These are phyloP conservation scores for Ashinkailepas kermadecensis DNA, from an alignment of 2,888 invertebrate genomes.

Conservation along the genomic window DNA sequence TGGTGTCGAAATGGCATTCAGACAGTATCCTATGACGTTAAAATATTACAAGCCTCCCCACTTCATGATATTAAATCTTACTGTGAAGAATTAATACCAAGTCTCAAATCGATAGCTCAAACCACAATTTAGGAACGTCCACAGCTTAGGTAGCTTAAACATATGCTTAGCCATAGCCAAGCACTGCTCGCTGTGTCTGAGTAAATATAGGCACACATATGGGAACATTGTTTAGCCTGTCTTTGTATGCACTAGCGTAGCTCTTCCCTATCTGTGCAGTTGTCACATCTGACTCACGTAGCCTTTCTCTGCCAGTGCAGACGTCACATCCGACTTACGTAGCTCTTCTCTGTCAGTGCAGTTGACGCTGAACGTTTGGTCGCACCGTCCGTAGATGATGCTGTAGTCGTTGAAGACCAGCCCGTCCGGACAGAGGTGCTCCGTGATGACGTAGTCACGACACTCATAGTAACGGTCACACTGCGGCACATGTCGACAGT, in stretches of 20 bases:
- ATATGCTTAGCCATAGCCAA: not conserved
- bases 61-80: no score
- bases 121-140: no score
- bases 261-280: not conserved
- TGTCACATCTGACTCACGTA: not conserved
- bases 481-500: conserved; percentile 49
- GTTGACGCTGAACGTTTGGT: conserved; percentile 29
- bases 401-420: conserved; percentile 76
- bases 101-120: no score
- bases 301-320: not conserved
- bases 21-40: no score
- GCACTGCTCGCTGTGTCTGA: no score
- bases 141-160: not conserved
- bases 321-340: conserved; percentile 27
- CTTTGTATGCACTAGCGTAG: not conserved
- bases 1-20: no score
- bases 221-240: not conserved
- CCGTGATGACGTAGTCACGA: conserved; percentile 59
- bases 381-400: conserved; percentile 70
- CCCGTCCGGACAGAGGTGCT: conserved; percentile 78
- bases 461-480: conserved; percentile 84
- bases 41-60: no score
- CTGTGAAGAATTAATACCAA: no score
- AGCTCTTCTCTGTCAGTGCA: conserved; percentile 30
- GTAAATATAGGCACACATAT: no score